phyloP scores from a whole-genome alignment of 2,113 vertebrate species.

The Casuarius casuarius region DNA sequence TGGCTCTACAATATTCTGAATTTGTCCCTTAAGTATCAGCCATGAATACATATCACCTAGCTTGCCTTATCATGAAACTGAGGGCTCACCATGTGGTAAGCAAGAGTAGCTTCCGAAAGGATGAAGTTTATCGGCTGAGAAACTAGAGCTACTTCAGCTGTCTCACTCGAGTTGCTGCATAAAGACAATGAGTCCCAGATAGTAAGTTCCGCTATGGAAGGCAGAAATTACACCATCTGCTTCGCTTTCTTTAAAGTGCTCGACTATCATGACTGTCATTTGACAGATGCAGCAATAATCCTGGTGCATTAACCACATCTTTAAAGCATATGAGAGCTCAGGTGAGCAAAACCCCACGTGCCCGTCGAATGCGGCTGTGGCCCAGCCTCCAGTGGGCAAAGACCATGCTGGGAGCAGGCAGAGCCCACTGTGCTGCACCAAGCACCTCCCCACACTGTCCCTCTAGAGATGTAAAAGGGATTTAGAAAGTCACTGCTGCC shows the following conservation, averaged over 20 bases:
- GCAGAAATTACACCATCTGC: background rate
- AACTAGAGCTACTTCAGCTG: background rate
- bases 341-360: background rate
- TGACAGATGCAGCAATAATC: background rate
- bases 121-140: background rate
- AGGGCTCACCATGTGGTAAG: background rate
- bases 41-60: background rate
- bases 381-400: background rate
- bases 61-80: background rate
- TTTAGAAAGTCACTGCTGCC: fast-evolving
- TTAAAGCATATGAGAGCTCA: background rate
- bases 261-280: background rate
- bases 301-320: background rate
- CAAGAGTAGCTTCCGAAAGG: background rate
- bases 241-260: background rate
- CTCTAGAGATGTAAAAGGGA: background rate
- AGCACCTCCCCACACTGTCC: background rate
- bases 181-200: background rate
- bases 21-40: background rate
- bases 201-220: background rate
- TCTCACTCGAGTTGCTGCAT: fast-evolving
- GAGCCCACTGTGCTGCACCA: background rate
- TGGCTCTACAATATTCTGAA: background rate
- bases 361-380: background rate
- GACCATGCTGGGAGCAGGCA: background rate